These are phyloP conservation scores for Helarctos malayanus DNA, from an alignment of 2,797 vertebrate genomes.

Conservation along the genomic window DNA sequence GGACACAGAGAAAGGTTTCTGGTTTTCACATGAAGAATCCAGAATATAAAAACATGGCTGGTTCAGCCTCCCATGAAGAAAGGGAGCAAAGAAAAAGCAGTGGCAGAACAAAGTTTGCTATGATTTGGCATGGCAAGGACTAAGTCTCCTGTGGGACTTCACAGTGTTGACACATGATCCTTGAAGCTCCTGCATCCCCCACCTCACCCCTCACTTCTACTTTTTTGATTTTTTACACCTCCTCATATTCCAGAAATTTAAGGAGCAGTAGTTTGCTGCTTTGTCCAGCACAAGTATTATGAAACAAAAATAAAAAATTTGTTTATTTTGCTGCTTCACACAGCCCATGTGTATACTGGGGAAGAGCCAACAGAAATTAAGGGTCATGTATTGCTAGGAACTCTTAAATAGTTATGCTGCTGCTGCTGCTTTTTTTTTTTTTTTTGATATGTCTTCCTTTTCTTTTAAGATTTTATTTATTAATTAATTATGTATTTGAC, in stretches of 20 bases:
- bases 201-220: fast-evolving
- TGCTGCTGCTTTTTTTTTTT: background rate
- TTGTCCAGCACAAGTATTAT: background rate
- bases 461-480: no score
- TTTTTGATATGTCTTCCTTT: no score
- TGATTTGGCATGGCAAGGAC: background rate
- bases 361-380: background rate
- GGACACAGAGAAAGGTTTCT: background rate
- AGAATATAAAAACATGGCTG: background rate
- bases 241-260: background rate
- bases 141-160: background rate
- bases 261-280: background rate
- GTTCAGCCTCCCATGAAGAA: background rate
- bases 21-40: background rate
- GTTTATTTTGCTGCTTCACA: background rate
- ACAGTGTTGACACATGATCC: background rate
- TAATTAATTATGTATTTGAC: no score
- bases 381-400: background rate
- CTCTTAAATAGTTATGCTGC: background rate
- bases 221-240: background rate
- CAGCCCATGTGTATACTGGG: background rate
- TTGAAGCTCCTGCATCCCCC: no score
- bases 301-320: background rate
- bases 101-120: background rate
- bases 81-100: background rate